Conservation (phyloP, 2,797 vertebrate genomes). For the Poecile montanus region DNA sequence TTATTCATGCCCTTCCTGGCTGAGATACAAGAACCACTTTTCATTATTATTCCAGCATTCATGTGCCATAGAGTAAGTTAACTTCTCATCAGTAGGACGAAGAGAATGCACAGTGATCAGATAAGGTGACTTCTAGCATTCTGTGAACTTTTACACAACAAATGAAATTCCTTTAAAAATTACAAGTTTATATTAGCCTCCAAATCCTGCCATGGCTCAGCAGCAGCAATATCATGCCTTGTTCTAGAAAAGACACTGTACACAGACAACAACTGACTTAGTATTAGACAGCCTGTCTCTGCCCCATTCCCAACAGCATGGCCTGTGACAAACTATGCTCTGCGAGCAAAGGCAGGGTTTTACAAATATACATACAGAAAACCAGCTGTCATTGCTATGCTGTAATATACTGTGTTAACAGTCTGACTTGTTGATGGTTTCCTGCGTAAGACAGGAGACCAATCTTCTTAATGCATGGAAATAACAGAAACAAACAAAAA, state of each 20-base stretch:
- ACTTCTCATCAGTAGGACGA: neutral
- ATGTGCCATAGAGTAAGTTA: neutral
- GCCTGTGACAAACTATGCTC: neutral
- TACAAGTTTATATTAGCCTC: neutral
- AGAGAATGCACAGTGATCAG: neutral
- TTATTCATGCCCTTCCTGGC: neutral
- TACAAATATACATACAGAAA: neutral
- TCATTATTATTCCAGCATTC: neutral
- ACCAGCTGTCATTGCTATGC: neutral
- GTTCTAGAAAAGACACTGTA: neutral
- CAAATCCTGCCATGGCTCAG: neutral
- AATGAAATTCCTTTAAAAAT: neutral
- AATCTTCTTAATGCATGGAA: neutral
- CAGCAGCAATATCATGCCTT: neutral
- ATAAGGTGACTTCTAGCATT: neutral
- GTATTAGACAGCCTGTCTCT: neutral
- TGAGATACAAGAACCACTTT: neutral
- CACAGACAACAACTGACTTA: neutral
- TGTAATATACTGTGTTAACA: neutral
- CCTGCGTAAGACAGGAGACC: neutral
- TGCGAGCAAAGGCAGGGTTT: accelerated
- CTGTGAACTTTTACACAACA: neutral
- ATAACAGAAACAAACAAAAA: neutral
- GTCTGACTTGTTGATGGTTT: neutral
- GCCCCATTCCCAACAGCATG: neutral